Evolutionary conservation across 2,797 vertebrate genomes (phyloP).

Genomic region (Eidolon dupreanum): DNA sequence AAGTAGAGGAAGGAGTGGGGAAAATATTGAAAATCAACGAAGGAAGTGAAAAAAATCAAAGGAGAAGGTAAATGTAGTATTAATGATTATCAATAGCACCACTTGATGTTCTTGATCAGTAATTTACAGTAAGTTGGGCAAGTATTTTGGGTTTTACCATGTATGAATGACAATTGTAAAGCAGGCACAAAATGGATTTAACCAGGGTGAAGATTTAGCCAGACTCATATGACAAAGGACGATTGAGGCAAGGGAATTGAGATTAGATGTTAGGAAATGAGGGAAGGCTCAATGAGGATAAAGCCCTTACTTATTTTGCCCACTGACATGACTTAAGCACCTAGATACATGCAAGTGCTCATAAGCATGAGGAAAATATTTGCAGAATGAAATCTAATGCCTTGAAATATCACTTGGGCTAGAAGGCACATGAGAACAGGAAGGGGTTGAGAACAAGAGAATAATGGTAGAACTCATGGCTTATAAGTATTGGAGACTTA

Average conservation of each 20-base stretch:
- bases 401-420: neutral
- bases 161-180: neutral
- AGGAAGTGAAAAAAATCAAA: neutral
- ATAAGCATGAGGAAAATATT: neutral
- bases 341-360: neutral
- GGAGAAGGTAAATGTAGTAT: neutral
- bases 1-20: neutral
- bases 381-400: neutral
- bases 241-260: neutral
- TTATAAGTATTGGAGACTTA: neutral
- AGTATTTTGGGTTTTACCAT: neutral
- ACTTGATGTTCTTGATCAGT: neutral
- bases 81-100: accelerated
- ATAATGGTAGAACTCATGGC: neutral
- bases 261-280: neutral
- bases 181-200: neutral
- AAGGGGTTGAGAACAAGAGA: neutral
- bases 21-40: neutral
- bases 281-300: neutral
- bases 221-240: neutral
- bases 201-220: neutral
- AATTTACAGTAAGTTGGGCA: neutral
- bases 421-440: neutral
- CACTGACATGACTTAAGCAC: neutral
- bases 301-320: neutral